phyloP scores from a whole-genome alignment of 2,113 vertebrate genomes.

The Psittacara wagleri region DNA sequence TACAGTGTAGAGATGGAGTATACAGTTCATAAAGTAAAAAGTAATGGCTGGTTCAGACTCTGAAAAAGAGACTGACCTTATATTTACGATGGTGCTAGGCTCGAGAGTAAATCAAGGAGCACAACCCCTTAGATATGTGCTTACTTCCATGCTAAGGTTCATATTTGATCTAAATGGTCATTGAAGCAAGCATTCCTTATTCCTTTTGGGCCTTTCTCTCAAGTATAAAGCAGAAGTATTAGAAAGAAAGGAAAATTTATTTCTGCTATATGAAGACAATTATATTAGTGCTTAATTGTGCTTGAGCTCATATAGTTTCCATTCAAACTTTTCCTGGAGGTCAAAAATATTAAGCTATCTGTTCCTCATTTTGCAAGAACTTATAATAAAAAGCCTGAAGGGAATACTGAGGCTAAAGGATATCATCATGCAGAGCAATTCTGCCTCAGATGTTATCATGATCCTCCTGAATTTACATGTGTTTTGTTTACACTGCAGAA shows the following conservation, averaged over 20 bases:
- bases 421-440: not conserved
- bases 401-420: not conserved
- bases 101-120: constrained; percentile 9
- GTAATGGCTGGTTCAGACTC: not conserved
- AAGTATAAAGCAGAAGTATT: not conserved
- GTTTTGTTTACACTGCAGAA: not conserved
- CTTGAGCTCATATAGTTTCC: not conserved
- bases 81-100: not conserved
- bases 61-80: constrained; percentile 21
- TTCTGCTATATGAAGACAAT: not conserved
- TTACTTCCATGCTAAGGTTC: constrained; percentile 11
- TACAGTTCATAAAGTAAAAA: constrained; percentile 18
- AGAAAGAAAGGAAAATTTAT: not conserved
- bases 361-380: not conserved
- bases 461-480: not conserved
- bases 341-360: not conserved
- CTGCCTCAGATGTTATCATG: not conserved
- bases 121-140: not conserved
- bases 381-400: not conserved
- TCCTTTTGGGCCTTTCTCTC: not conserved
- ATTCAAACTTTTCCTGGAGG: not conserved
- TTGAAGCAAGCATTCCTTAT: constrained; percentile 9
- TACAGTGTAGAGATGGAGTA: not conserved
- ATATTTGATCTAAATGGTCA: constrained; percentile 15
- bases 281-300: not conserved